Conservation (phyloP, 2,113 vertebrate genomes). For the Gymnocephalus cernua region DNA sequence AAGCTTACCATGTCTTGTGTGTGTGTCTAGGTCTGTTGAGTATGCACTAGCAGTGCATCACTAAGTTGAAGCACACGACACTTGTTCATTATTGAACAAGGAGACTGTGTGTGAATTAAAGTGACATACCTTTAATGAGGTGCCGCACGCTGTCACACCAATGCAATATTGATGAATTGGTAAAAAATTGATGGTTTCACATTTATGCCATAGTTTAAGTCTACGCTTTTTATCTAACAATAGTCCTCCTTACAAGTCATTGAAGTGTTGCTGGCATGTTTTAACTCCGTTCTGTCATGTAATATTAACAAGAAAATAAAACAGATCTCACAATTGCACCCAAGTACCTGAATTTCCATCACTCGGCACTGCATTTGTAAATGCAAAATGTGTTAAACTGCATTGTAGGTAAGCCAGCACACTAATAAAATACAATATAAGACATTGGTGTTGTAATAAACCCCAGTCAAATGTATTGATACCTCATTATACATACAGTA, state of each 20-base stretch:
- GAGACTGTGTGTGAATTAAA: slow-evolving; percentile 49
- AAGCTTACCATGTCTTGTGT: not conserved
- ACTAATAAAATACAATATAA: not conserved
- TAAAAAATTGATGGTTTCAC: slow-evolving; percentile 55
- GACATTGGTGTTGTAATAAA: not conserved
- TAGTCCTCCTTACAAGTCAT: slow-evolving; percentile 4
- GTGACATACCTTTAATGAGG: slow-evolving; percentile 57
- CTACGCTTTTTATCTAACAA: not conserved
- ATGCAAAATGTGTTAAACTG: not conserved
- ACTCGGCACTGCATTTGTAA: not conserved
- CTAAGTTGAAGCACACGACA: slow-evolving; percentile 37
- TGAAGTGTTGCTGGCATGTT: slow-evolving; percentile 29
- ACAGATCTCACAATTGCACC: slow-evolving; percentile 5
- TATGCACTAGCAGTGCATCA: slow-evolving; percentile 35
- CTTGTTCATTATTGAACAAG: slow-evolving; percentile 61
- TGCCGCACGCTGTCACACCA: not conserved
- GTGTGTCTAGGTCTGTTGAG: slow-evolving; percentile 7
- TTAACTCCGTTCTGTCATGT: slow-evolving; percentile 28
- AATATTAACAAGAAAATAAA: slow-evolving; percentile 38
- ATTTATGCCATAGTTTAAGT: slow-evolving; percentile 29
- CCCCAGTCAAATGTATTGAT: not conserved
- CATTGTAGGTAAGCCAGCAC: slow-evolving; percentile 2
- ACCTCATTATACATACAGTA: not conserved
- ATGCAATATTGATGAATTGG: slow-evolving; percentile 44
- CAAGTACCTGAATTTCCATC: slow-evolving; percentile 8